phyloP scores from a whole-genome alignment of 2,797 vertebrate genomes.

The Sternotherus odoratus region DNA sequence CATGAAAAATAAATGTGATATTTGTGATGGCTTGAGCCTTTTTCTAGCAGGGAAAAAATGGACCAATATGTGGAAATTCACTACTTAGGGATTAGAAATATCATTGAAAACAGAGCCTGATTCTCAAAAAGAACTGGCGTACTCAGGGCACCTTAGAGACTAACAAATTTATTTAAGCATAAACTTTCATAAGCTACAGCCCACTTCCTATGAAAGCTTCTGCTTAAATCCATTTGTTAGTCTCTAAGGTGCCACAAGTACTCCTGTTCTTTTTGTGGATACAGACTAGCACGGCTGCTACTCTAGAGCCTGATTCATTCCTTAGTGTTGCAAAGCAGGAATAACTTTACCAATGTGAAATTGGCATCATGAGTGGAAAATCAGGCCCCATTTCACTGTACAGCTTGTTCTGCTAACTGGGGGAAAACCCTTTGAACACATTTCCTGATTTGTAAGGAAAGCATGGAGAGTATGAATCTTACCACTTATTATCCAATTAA shows the following conservation, averaged over 20 bases:
- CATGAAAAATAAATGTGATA: background rate
- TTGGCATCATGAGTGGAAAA: background rate
- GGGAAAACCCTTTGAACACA: fast-evolving
- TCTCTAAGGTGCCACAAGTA: too few relatives aligned
- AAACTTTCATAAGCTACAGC: too few relatives aligned
- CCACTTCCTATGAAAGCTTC: too few relatives aligned
- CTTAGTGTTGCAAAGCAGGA: background rate
- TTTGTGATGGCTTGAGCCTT: background rate
- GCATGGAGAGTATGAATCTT: background rate
- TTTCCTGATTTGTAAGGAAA: background rate
- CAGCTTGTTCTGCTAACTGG: background rate
- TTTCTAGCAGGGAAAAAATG: background rate
- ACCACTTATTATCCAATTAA: background rate
- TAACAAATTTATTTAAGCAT: too few relatives aligned
- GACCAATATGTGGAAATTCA: background rate
- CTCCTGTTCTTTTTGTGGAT: too few relatives aligned
- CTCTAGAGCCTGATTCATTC: background rate
- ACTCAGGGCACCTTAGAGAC: too few relatives aligned
- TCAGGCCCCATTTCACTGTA: background rate
- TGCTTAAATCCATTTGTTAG: too few relatives aligned
- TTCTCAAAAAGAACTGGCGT: too few relatives aligned
- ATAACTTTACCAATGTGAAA: background rate
- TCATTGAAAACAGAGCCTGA: background rate
- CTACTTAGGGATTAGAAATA: background rate
- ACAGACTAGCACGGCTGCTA: too few relatives aligned